These are phyloP conservation scores for Nasonia giraulti DNA, from an alignment of 1,140 invertebrate species.

Conservation along the genomic window DNA sequence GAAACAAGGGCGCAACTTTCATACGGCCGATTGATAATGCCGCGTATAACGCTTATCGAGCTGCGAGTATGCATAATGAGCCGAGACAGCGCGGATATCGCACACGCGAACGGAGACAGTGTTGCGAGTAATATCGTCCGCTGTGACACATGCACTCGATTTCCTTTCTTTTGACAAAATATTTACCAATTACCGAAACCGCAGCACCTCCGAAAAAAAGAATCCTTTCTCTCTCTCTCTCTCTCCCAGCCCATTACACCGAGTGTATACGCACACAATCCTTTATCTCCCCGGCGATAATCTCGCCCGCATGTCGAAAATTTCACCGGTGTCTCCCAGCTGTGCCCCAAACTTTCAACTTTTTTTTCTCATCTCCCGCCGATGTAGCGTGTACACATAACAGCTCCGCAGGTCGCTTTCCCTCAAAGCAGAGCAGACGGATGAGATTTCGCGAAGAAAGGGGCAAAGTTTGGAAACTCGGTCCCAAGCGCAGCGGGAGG, in stretches of 20 bases:
- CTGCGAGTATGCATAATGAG: neutral
- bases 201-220: neutral
- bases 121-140: too few relatives aligned
- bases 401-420: neutral
- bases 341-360: neutral
- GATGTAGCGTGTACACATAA: too few relatives aligned
- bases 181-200: neutral
- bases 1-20: neutral
- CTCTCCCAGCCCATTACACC: neutral
- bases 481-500: neutral
- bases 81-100: too few relatives aligned
- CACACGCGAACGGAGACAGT: too few relatives aligned
- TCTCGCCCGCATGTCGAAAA: neutral
- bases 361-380: neutral
- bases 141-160: neutral
- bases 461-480: neutral
- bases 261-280: neutral
- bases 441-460: constrained; percentile 1
- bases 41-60: neutral
- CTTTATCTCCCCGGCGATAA: constrained; percentile 1
- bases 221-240: too few relatives aligned
- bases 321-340: neutral
- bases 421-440: neutral
- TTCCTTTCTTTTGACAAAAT: too few relatives aligned
- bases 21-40: neutral